Conservation (phyloP, 2,797 vertebrate genomes). For the Channallabes apus region DNA sequence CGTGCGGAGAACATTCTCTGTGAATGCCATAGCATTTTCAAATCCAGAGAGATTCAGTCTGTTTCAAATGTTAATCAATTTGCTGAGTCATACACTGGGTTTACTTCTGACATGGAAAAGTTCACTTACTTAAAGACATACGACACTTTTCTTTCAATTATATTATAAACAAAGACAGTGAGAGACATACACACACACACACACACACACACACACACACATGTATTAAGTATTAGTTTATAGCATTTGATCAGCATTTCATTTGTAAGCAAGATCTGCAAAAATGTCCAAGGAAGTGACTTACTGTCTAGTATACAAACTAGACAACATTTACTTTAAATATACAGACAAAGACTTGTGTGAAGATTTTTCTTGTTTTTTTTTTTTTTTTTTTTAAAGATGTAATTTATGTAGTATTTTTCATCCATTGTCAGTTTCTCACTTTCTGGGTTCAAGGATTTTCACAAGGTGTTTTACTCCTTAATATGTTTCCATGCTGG, state of each 20-base stretch:
- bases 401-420: constrained; percentile 1
- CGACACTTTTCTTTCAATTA: background rate
- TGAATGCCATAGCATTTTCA: too few relatives aligned
- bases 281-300: background rate
- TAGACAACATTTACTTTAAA: background rate
- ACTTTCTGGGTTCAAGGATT: constrained; percentile 13
- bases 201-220: too few relatives aligned
- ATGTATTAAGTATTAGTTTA: too few relatives aligned
- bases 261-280: background rate
- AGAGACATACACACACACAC: background rate
- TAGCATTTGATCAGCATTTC: background rate
- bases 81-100: too few relatives aligned
- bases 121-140: background rate
- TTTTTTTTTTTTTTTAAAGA: background rate
- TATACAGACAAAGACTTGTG: background rate
- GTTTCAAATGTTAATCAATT: too few relatives aligned
- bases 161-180: too few relatives aligned
- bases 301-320: background rate
- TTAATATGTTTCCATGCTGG: constrained; percentile 25
- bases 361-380: background rate
- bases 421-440: constrained; percentile 28
- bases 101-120: background rate
- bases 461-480: constrained; percentile 24
- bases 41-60: background rate
- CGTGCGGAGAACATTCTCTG: background rate